Evolutionary conservation across 2,113 vertebrate species (phyloP), one percentile per base, ranked within the genome.

Genomic region (Patagioenas fasciata): DNA sequence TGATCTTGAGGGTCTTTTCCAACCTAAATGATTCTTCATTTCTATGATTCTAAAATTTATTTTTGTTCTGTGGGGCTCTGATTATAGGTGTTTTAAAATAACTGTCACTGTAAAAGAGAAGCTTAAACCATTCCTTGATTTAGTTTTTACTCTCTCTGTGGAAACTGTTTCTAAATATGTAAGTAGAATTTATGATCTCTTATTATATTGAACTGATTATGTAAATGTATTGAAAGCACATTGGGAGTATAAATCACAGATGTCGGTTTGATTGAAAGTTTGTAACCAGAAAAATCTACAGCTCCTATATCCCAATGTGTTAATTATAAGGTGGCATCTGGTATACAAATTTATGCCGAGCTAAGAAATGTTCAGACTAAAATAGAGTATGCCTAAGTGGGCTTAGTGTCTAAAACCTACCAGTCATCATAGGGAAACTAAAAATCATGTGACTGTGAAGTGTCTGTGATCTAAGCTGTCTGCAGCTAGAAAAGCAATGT

Each of bases 241-340:
- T 97, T 97, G 93, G 95, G 98, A 97, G 96, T 96, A 96, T 97
- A 98, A 98, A 97, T 98, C 98, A 98, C 98, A 98, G 98, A 98
- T 98, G 98, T 98, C 95, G 62, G 82, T 96, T 96, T 97, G 98
- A 98, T 97, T 94, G 94, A 96, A 98, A 98, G 98, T 98, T 98
- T 97, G 97, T 97, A 98, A 98, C 91, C 83, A 98, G 95, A 96
- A 96, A 97, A 97, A 97, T 98, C 93, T 96, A 97, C 96, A 97
- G 96, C 94, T 98, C 97, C 94, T 92, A 98, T 97, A 98, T 98
- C 97, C 95, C 97, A 97, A 58, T 44, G 91, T 98, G 97, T 98
- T 98, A 98, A 98, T 98, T 98, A 98, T 89, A 97, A 97, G 96
- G 91, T 85, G 47, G 97, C 98, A 98, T 98, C 98, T 98, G 98